These are phyloP conservation scores for Lasioglossum leucozonium DNA, from an alignment of 2,888 invertebrate genomes.

Conservation along the genomic window DNA sequence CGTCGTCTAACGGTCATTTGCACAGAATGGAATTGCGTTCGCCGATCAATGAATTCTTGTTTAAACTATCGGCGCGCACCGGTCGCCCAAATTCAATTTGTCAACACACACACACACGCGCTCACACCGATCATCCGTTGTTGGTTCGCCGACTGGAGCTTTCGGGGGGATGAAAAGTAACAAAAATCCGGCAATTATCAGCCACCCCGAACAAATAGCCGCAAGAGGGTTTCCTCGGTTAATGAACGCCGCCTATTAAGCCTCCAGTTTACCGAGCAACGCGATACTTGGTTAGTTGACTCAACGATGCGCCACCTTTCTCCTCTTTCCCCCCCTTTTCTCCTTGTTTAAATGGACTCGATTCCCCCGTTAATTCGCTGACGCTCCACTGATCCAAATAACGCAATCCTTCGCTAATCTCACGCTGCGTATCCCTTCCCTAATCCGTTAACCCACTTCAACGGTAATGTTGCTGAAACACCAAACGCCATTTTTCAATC, in stretches of 20 bases:
- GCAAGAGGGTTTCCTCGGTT: not conserved
- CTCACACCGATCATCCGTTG: not conserved
- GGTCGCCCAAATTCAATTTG: not conserved
- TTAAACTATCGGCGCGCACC: not conserved
- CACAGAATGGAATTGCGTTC: conserved; percentile 41
- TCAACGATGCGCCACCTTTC: not conserved
- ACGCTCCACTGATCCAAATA: not conserved
- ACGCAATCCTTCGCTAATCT: not conserved
- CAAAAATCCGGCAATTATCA: conserved; percentile 12
- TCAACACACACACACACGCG: not conserved
- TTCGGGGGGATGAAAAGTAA: not conserved
- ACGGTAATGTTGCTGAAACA: not conserved
- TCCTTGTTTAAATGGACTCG: not conserved
- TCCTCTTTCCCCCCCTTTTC: not conserved
- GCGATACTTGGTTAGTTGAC: not conserved
- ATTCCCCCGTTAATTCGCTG: not conserved
- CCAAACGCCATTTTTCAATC: not conserved
- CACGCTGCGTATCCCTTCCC: not conserved
- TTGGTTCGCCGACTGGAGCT: not conserved
- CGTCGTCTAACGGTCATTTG: conserved; percentile 35
- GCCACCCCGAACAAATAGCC: not conserved
- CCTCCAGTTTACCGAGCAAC: conserved; percentile 1
- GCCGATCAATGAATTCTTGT: conserved; percentile 20
- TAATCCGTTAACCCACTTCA: not conserved
- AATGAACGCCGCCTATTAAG: not conserved